These are phyloP conservation scores for Tipula vernalis DNA, from an alignment of 2,888 invertebrate genomes.

Conservation along the genomic window DNA sequence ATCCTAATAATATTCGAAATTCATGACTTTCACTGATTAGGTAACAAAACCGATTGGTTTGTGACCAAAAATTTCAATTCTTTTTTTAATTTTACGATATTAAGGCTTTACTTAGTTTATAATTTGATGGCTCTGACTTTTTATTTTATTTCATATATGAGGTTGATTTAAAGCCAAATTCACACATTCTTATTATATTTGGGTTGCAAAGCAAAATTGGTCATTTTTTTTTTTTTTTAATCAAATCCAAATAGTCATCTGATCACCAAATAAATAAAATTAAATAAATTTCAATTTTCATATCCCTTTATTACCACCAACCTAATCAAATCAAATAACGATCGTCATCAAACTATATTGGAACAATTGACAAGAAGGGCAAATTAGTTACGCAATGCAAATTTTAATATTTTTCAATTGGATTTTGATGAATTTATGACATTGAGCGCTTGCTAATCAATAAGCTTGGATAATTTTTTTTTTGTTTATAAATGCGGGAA, in stretches of 20 bases:
- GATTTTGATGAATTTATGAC: neutral
- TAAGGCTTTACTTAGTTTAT: no score
- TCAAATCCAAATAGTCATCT: neutral
- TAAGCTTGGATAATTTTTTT: neutral
- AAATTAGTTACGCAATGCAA: neutral
- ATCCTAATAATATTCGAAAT: no score
- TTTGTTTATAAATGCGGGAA: neutral
- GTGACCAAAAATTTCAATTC: no score
- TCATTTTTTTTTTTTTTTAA: neutral
- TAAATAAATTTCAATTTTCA: neutral
- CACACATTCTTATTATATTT: no score
- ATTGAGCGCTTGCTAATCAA: neutral
- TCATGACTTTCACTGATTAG: no score
- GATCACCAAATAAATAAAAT: neutral
- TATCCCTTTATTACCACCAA: neutral
- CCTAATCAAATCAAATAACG: neutral
- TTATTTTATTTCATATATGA: no score
- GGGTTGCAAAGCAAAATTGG: no score
- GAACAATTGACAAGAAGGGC: neutral
- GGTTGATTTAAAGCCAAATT: no score
- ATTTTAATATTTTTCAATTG: neutral
- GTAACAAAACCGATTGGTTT: no score
- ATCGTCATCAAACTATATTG: neutral
- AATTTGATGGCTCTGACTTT: no score
- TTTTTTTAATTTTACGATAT: no score